Conservation (phyloP, 2,888 invertebrate genomes). For the Leptothorax acervorum region DNA sequence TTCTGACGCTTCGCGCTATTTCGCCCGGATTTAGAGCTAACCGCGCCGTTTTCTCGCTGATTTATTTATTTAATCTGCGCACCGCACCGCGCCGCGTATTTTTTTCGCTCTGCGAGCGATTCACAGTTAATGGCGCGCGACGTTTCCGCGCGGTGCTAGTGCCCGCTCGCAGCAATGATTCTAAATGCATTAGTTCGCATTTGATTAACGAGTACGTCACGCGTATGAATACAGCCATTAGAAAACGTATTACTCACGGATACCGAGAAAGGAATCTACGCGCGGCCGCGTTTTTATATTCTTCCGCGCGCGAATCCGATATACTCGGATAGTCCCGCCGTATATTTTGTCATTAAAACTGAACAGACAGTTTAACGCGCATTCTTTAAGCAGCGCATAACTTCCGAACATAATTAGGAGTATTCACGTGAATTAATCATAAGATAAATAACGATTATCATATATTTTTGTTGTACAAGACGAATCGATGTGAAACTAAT, state of each 20-base stretch:
- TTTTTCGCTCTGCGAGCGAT: constrained; percentile 43
- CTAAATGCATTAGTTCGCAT: constrained; percentile 49
- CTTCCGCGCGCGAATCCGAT: constrained; percentile 6
- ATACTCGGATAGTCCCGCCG: not conserved
- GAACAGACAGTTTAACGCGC: constrained; percentile 27
- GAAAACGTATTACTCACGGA: constrained; percentile 54
- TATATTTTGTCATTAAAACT: constrained; percentile 33
- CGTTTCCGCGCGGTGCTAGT: constrained; percentile 34
- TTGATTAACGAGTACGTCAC: constrained; percentile 60
- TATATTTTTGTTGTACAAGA: constrained; percentile 1
- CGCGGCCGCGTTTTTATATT: constrained; percentile 3
- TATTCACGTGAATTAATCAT: constrained; percentile 6
- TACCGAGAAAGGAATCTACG: constrained; percentile 41
- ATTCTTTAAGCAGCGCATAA: constrained; percentile 14
- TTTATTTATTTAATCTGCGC: constrained; percentile 52
- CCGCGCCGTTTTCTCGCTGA: constrained; percentile 36
- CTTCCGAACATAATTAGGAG: not conserved
- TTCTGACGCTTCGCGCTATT: constrained; percentile 26
- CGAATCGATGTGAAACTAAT: not conserved
- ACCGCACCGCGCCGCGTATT: not conserved
- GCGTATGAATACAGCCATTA: constrained; percentile 57
- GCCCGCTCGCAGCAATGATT: constrained; percentile 39
- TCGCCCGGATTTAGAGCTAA: constrained; percentile 25
- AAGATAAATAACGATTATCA: constrained; percentile 31
- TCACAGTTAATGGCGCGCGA: constrained; percentile 50